Evolutionary conservation across 1,140 invertebrate genomes (phyloP).

Genomic region (Platorchestia sp.): DNA sequence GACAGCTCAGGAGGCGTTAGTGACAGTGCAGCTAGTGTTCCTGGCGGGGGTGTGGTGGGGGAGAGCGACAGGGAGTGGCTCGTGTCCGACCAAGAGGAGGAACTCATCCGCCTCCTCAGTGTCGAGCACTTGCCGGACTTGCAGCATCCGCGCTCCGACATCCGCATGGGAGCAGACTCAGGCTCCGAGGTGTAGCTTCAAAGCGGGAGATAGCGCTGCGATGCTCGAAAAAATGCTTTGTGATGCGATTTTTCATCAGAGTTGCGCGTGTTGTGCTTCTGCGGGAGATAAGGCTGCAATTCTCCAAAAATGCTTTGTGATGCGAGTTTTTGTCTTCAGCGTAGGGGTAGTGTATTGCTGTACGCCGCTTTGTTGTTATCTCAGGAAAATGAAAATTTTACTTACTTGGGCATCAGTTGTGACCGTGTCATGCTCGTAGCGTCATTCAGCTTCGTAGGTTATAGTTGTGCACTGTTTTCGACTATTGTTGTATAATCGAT

Average conservation of each 20-base stretch:
- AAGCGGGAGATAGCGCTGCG: not conserved
- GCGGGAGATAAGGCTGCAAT: not conserved
- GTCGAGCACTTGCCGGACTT: slow-evolving; percentile 70
- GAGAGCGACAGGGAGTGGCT: slow-evolving; percentile 76
- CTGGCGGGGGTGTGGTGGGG: slow-evolving; percentile 22
- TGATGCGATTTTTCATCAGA: not conserved
- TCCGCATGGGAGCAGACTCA: slow-evolving; percentile 54
- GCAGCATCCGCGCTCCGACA: slow-evolving; percentile 67
- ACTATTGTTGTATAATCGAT: not conserved
- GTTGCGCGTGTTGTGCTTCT: too few relatives aligned
- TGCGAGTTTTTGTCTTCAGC: not conserved
- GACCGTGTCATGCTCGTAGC: not conserved
- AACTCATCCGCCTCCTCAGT: slow-evolving; percentile 79
- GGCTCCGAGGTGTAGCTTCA: not conserved
- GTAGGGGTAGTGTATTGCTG: not conserved
- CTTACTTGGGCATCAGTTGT: not conserved
- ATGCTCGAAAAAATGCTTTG: not conserved
- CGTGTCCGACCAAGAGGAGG: slow-evolving; percentile 85
- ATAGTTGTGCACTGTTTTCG: not conserved
- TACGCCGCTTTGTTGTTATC: not conserved
- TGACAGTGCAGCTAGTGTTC: slow-evolving; percentile 43
- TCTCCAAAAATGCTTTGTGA: not conserved
- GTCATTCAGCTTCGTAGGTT: not conserved
- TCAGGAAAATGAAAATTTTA: not conserved
- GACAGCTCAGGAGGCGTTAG: slow-evolving; percentile 50